A percentile compares a stretch with the other conserved stretches of the same genome.
These are phyloP conservation scores for Struthio camelus DNA, from an alignment of 2,113 vertebrate species.

Conservation along the genomic window DNA sequence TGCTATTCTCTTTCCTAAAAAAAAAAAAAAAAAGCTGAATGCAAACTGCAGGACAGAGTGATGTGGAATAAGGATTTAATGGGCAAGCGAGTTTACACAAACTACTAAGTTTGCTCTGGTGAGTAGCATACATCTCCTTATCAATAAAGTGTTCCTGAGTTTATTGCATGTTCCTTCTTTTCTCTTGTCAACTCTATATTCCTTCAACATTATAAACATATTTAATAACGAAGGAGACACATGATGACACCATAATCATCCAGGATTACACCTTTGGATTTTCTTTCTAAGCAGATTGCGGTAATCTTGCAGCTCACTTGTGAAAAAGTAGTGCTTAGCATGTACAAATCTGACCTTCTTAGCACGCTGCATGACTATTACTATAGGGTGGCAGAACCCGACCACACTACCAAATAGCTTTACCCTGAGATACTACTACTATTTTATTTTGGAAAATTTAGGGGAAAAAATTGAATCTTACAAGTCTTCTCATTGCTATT, in stretches of 20 bases:
- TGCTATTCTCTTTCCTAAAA: not conserved
- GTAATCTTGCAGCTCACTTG: not conserved
- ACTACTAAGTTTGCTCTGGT: not conserved
- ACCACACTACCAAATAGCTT: not conserved
- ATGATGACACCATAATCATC: not conserved
- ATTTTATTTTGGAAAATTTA: not conserved
- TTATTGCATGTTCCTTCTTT: not conserved
- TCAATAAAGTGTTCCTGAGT: not conserved
- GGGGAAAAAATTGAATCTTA: accelerated
- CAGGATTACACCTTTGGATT: not conserved
- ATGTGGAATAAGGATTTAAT: not conserved
- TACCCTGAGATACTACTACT: not conserved
- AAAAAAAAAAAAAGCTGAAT: not conserved
- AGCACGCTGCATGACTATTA: not conserved
- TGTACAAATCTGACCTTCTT: not conserved
- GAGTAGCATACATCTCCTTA: not conserved
- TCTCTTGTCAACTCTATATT: not conserved
- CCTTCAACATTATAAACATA: not conserved
- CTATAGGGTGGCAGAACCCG: not conserved
- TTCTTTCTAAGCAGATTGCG: not conserved
- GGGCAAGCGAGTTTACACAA: not conserved
- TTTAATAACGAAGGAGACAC: not conserved
- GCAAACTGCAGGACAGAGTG: not conserved
- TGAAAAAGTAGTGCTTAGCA: not conserved
- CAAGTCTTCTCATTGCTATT: not conserved